These are phyloP conservation scores for Hirtodrosophila duncani DNA, from an alignment of 2,888 invertebrate genomes.

Conservation along the genomic window DNA sequence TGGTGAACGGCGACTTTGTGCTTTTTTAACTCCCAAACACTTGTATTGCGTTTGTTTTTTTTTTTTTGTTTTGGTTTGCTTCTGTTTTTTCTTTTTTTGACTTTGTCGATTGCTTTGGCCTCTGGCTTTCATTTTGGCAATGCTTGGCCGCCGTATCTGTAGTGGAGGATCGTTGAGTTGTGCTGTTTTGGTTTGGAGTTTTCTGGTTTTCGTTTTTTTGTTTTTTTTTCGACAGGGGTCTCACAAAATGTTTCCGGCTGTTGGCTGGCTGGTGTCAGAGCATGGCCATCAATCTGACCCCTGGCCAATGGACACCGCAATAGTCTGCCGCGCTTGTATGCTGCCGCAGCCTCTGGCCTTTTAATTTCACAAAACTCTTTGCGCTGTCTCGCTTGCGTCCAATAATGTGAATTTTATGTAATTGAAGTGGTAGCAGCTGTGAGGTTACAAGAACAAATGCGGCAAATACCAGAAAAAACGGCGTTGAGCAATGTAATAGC, in stretches of 20 bases:
- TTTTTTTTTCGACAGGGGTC: conserved; percentile 7
- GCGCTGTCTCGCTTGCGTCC: conserved; percentile 67
- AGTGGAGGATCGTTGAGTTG: conserved; percentile 29
- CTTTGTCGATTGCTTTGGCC: conserved; percentile 72
- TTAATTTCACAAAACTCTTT: conserved; percentile 58
- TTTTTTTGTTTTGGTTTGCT: conserved; percentile 15
- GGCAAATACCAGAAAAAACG: conserved; percentile 13
- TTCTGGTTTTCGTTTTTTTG: not conserved
- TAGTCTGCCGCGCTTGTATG: conserved; percentile 30
- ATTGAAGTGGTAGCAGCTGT: conserved; percentile 61
- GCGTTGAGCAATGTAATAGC: conserved; percentile 62
- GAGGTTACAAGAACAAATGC: conserved; percentile 4
- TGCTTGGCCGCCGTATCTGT: conserved; percentile 49
- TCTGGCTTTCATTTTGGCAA: conserved; percentile 69
- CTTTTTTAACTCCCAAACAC: too few species aligned
- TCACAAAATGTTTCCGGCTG: conserved; percentile 61
- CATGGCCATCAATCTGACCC: conserved; percentile 69
- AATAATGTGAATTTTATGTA: conserved; percentile 74
- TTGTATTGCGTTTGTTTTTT: too few species aligned
- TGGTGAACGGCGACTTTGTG: too few species aligned
- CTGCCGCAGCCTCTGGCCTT: conserved; percentile 5
- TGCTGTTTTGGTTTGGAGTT: conserved; percentile 4
- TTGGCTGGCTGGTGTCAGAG: conserved; percentile 50
- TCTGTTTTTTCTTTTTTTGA: conserved; percentile 29
- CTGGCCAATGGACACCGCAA: conserved; percentile 35